Percentiles rank a stretch among this genome's conserved stretches.
phyloP scores from a whole-genome alignment of 2,113 vertebrate genomes.

The Misgurnus mizolepis region DNA sequence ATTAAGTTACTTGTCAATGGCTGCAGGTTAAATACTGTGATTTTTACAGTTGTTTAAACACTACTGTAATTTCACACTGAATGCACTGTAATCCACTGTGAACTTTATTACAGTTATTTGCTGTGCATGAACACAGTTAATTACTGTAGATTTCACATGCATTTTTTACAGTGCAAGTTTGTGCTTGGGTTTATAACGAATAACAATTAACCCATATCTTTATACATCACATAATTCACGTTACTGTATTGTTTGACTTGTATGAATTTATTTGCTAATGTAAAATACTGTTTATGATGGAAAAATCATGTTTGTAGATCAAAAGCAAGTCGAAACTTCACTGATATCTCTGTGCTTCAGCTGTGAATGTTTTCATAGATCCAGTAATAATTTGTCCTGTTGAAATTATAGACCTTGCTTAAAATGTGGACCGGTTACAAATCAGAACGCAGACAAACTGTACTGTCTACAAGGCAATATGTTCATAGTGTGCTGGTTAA shows the following conservation, averaged over 20 bases:
- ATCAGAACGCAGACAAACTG: slow-evolving; percentile 3
- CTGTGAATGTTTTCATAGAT: slow-evolving; percentile 13
- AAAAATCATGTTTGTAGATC: slow-evolving; percentile 1
- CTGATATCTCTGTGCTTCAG: slow-evolving; percentile 16
- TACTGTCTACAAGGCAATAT: neutral
- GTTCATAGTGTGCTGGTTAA: slow-evolving; percentile 9
- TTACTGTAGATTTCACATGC: no score
- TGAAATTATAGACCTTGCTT: neutral
- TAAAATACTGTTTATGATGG: neutral
- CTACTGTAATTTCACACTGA: no score
- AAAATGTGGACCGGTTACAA: slow-evolving; percentile 5
- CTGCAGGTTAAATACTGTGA: no score
- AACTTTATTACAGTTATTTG: no score
- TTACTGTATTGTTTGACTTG: neutral
- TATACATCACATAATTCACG: neutral
- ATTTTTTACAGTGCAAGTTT: neutral
- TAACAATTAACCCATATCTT: neutral
- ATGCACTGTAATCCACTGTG: no score
- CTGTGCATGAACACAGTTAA: no score
- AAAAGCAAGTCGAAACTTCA: slow-evolving; percentile 2
- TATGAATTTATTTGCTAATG: neutral
- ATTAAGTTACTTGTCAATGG: no score
- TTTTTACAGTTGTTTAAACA: no score
- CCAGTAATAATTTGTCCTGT: slow-evolving; percentile 25
- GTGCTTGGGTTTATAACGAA: slow-evolving; percentile 7